These are phyloP conservation scores for Andrena minutula DNA, from an alignment of 2,888 invertebrate genomes.

Conservation along the genomic window DNA sequence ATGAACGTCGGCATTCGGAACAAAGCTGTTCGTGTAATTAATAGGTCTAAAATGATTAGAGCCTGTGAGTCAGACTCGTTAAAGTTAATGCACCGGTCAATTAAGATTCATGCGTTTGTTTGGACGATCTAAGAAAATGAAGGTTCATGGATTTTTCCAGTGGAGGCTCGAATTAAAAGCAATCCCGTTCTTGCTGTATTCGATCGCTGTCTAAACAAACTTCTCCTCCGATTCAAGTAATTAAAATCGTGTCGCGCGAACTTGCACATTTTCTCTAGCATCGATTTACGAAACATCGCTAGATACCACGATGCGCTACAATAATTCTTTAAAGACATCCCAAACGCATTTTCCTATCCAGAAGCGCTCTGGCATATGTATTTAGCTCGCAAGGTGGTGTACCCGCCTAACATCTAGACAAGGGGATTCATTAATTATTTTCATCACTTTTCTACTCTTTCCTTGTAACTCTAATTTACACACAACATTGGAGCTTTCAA, in stretches of 20 bases:
- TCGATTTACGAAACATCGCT: conserved; percentile 15
- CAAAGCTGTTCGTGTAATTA: neutral
- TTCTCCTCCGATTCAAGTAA: too few relatives aligned
- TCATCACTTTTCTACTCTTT: neutral
- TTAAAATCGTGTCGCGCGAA: neutral
- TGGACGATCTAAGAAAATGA: neutral
- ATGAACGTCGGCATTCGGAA: neutral
- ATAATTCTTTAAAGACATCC: conserved; percentile 30
- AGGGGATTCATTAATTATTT: neutral
- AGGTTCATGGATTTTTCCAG: neutral
- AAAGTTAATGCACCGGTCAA: neutral
- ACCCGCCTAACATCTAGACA: too few relatives aligned
- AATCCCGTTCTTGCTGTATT: too few relatives aligned
- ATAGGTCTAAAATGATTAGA: conserved; percentile 3
- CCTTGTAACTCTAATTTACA: neutral
- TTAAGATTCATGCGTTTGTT: neutral
- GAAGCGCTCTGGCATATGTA: neutral
- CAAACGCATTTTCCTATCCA: conserved; percentile 13
- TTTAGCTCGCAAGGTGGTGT: too few relatives aligned
- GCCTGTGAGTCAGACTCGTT: neutral
- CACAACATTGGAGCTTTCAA: neutral
- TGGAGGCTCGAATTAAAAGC: neutral
- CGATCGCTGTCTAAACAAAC: too few relatives aligned
- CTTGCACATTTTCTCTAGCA: neutral
- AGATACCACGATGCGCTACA: neutral